Conservation (phyloP, 2,113 vertebrate genomes). For the Sceloporus tristichus region DNA sequence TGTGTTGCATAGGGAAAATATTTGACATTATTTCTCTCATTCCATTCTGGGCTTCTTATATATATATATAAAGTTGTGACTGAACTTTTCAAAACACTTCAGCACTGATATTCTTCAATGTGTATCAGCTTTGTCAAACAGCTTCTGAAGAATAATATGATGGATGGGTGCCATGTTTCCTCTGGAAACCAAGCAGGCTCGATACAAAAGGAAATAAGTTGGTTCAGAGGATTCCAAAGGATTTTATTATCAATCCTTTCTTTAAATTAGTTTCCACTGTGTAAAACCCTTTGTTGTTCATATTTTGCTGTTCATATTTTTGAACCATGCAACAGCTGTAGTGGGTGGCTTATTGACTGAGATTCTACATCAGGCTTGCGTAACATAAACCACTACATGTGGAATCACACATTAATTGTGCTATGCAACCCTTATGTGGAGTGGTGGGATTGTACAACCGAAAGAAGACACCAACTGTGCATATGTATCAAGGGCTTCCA, state of each 20-base stretch:
- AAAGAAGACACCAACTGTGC: too few relatives aligned
- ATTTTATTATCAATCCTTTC: neutral
- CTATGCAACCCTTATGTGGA: too few relatives aligned
- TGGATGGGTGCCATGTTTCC: constrained; percentile 15
- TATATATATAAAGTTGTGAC: neutral
- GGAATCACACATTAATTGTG: too few relatives aligned
- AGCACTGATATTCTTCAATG: constrained; percentile 13
- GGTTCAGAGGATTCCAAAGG: neutral
- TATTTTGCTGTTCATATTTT: neutral
- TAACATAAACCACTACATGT: too few relatives aligned
- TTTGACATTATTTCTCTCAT: constrained; percentile 45
- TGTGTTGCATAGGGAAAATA: constrained; percentile 51
- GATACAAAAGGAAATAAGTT: neutral
- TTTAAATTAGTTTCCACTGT: neutral
- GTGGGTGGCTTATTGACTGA: neutral
- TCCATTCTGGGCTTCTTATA: neutral
- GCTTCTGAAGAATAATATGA: constrained; percentile 16
- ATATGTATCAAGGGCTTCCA: too few relatives aligned
- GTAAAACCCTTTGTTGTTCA: neutral
- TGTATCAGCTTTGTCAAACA: constrained; percentile 6
- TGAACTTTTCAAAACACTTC: constrained; percentile 60
- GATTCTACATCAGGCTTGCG: too few relatives aligned
- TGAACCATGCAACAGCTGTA: neutral
- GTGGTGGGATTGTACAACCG: too few relatives aligned
- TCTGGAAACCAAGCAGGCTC: constrained; percentile 19